Evolutionary conservation across 2,113 vertebrate species (phyloP).

Genomic region (Hemiprocne comata): DNA sequence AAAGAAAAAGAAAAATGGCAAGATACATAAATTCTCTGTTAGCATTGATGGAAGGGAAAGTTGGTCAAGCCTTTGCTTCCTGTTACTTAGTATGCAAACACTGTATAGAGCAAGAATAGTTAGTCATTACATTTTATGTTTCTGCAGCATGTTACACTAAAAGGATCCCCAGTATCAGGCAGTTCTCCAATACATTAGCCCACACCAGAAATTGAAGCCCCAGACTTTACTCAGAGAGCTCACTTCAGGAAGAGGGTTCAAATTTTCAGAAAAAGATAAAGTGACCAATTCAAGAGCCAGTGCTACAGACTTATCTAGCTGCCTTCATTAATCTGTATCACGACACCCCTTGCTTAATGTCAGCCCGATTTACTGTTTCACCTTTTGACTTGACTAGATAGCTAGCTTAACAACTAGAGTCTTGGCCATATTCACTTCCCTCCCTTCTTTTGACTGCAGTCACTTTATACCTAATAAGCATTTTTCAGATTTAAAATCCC

Average conservation of each 20-base stretch:
- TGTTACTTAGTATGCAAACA: background rate
- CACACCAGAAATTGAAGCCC: background rate
- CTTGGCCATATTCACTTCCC: background rate
- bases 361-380: background rate
- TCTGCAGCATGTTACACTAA: background rate
- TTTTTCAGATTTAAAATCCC: background rate
- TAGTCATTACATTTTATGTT: rapidly evolving
- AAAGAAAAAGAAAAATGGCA: background rate
- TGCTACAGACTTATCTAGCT: background rate
- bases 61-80: background rate
- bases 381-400: background rate
- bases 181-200: background rate
- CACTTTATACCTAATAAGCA: background rate
- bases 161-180: background rate
- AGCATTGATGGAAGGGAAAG: background rate
- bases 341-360: background rate
- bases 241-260: background rate
- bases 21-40: background rate
- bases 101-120: background rate
- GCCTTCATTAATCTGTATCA: background rate
- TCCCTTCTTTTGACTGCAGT: background rate
- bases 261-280: background rate
- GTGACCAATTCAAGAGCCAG: background rate
- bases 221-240: background rate
- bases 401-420: background rate